phyloP scores from a whole-genome alignment of 2,797 vertebrate genomes.

The Trematomus bernacchii region DNA sequence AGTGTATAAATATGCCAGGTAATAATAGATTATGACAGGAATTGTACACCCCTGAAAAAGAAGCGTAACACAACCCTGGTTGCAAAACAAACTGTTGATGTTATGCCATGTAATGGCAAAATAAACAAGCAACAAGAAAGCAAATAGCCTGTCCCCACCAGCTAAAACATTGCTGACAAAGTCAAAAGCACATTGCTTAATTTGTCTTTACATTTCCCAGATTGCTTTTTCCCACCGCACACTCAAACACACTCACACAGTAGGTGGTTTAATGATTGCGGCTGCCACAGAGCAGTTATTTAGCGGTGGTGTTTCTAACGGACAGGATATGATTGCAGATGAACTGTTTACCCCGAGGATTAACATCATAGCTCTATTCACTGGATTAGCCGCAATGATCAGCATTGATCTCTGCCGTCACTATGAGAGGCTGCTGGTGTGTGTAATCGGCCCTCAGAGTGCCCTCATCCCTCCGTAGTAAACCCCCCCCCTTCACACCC shows the following conservation, averaged over 20 bases:
- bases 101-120: conserved; percentile 8
- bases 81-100: conserved; percentile 11
- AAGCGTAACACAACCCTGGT: too few species aligned
- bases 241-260: neutral
- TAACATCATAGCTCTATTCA: conserved; percentile 58
- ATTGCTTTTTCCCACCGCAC: conserved; percentile 28
- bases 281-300: conserved; percentile 35
- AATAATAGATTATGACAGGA: too few species aligned
- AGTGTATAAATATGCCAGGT: too few species aligned
- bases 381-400: conserved; percentile 68
- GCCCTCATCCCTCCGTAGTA: conserved; percentile 32
- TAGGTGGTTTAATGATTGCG: conserved; percentile 1
- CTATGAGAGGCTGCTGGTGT: conserved; percentile 29
- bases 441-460: conserved; percentile 45
- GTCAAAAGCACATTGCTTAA: conserved; percentile 3
- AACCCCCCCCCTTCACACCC: conserved; percentile 27
- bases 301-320: conserved; percentile 32
- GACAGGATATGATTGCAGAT: conserved; percentile 44
- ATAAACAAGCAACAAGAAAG: conserved; percentile 16
- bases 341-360: conserved; percentile 64
- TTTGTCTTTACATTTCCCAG: conserved; percentile 31
- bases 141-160: neutral
- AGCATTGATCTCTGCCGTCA: conserved; percentile 58
- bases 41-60: too few species aligned
- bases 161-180: conserved; percentile 34